Conservation (phyloP, 2,888 invertebrate species). For the Melieria omissa region DNA sequence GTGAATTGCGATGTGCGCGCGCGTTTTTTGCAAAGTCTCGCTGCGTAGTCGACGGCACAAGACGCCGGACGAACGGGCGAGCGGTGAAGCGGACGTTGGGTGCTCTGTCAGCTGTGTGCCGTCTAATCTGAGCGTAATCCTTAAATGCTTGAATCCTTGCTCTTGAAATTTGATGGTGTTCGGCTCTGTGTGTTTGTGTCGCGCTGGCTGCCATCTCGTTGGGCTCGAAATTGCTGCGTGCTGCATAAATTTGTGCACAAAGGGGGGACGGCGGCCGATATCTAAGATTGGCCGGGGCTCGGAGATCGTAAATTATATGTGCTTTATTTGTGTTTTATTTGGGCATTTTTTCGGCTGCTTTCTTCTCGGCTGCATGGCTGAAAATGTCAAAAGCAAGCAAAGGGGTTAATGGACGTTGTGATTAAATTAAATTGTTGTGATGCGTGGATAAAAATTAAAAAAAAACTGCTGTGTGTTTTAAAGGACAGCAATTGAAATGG, state of each 20-base stretch:
- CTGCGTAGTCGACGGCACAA: background rate
- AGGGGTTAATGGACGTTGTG: background rate
- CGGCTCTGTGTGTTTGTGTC: background rate
- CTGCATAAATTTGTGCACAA: no score
- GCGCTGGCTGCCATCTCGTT: no score
- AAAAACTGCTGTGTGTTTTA: no score
- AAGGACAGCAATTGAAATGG: no score
- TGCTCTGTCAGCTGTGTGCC: background rate
- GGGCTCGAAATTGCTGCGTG: no score
- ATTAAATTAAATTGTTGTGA: background rate
- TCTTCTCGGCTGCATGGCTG: background rate
- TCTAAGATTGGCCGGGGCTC: no score
- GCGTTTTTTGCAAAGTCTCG: no score
- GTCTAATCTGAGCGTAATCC: background rate
- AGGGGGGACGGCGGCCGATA: no score
- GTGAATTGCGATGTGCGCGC: background rate
- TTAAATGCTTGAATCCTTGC: slow-evolving; percentile 5
- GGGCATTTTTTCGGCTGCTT: background rate
- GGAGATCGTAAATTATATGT: background rate
- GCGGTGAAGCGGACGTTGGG: background rate
- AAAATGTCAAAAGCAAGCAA: background rate
- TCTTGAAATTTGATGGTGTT: slow-evolving; percentile 6
- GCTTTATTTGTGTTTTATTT: background rate
- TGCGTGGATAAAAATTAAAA: background rate
- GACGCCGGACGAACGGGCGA: background rate